Percentiles rank a stretch among this genome's conserved stretches.
Evolutionary conservation across 2,113 vertebrate species (phyloP).

Genomic region (Columba janthina): DNA sequence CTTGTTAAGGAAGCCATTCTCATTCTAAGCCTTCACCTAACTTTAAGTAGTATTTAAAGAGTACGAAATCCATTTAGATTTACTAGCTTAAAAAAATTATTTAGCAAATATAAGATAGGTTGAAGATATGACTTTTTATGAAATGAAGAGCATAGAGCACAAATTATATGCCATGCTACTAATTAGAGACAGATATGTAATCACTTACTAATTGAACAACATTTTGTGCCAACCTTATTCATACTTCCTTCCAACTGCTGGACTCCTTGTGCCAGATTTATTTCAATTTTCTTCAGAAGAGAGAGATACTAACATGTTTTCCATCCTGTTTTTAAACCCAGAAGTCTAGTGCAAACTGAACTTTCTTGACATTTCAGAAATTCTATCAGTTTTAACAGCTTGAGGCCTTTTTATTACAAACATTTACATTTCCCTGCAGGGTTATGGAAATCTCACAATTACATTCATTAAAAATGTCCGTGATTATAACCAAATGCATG

Average conservation of each 20-base stretch:
- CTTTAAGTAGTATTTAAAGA: slow-evolving; percentile 3
- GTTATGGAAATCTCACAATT: slow-evolving; percentile 67
- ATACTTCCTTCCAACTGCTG: slow-evolving; percentile 55
- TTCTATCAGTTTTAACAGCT: slow-evolving; percentile 76
- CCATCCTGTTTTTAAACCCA: slow-evolving; percentile 67
- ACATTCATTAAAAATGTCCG: slow-evolving; percentile 64
- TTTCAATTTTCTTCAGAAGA: slow-evolving; percentile 64
- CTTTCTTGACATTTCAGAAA: slow-evolving; percentile 69
- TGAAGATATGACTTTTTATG: slow-evolving; percentile 8
- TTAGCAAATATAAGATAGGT: slow-evolving; percentile 1
- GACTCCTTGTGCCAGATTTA: slow-evolving; percentile 48
- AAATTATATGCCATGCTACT: slow-evolving; percentile 39
- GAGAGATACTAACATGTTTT: slow-evolving; percentile 46
- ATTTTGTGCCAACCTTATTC: slow-evolving; percentile 63
- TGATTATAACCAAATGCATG: slow-evolving; percentile 39
- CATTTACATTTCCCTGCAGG: slow-evolving; percentile 60
- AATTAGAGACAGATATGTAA: slow-evolving; percentile 57
- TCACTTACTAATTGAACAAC: slow-evolving; percentile 24
- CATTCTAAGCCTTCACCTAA: slow-evolving; percentile 3
- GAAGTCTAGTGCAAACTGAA: slow-evolving; percentile 65
- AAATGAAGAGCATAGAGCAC: not conserved
- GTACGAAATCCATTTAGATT: not conserved
- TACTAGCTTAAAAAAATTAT: not conserved
- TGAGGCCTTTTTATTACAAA: slow-evolving; percentile 71
- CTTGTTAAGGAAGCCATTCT: slow-evolving; percentile 11